Evolutionary conservation across 2,888 invertebrate species (phyloP), one percentile per base, ranked within the genome.

Genomic region (Lycaena phlaeas): DNA sequence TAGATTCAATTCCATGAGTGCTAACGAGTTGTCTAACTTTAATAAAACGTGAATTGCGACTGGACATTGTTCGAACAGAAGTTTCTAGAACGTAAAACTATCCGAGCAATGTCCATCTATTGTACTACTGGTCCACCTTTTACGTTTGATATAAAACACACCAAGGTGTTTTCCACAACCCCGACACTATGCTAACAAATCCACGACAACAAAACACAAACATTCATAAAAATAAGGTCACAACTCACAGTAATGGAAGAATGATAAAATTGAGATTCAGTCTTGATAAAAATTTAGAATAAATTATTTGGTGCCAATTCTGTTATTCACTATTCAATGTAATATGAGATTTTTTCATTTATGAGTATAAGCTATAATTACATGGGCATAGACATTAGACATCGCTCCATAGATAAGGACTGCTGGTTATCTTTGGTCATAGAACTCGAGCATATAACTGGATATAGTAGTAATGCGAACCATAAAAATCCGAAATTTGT

Each of bases 1-100:
- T 59, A 70, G 68, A 68, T 66, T 70, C 81, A 84, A 82, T 82
- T 84, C 82, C 82, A 59, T 76, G 69, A 79, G 81, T 81, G 79
- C 79, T 68, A 74, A 68, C 61, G 58, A 61, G 55, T 56, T 56
- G 71, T 60, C 71, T 76, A 77, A 70, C 67, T 69, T 51, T 45
- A 59, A 61, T 63, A 64, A 64, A 44, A 65, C 67, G 66, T 55
- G 70, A 63, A 53, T 57, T 62, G 27, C 57, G 51, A 54, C 50
- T 57, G 53, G 57, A 63, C 68, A 68, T 65, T 64, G 65, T 64
- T 67, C 7, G 38, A 41, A 41, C 28, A 34, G 29, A 28, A 26
- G 10, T 14, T 10, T 15, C 36, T 30, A 4, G 22, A 15, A 42
- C 41, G 43, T 48, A 47, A 38, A 49, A 37, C 25, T 37, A 43